A percentile compares a stretch with the other conserved stretches of the same genome.
Evolutionary conservation across 2,888 invertebrate species (phyloP).

Genomic region (Iselma pallidipennis): DNA sequence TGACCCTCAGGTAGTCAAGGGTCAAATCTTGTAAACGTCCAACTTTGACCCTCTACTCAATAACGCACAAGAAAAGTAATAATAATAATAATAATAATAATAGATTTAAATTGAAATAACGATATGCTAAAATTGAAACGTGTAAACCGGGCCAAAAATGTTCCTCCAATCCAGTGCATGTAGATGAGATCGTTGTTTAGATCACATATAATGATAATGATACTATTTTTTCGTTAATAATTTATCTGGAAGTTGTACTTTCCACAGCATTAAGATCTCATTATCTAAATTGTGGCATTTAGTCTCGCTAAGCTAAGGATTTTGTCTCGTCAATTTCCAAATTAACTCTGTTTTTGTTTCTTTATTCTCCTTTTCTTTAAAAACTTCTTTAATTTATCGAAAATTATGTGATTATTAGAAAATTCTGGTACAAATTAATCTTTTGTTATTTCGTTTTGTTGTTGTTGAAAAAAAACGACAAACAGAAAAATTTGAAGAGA

Average conservation of each 20-base stretch:
- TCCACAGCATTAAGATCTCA: constrained; percentile 38
- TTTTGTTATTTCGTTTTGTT: too few species aligned
- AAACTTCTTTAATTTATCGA: not conserved
- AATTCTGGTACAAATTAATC: too few species aligned
- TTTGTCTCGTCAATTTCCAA: constrained; percentile 42
- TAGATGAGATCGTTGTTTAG: too few species aligned
- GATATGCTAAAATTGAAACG: too few species aligned
- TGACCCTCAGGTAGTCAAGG: constrained; percentile 8
- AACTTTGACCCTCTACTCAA: not conserved
- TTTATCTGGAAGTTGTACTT: constrained; percentile 10
- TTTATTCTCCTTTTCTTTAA: not conserved
- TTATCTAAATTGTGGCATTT: constrained; percentile 46
- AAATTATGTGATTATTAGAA: constrained; percentile 9
- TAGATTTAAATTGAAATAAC: too few species aligned
- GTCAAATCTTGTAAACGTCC: not conserved
- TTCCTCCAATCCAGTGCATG: too few species aligned
- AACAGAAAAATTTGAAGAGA: not conserved
- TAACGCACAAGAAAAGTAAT: not conserved
- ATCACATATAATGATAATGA: not conserved
- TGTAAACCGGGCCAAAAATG: not conserved
- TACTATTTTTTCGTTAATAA: constrained; percentile 10
- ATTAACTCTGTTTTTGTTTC: constrained; percentile 24
- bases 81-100: too few species aligned
- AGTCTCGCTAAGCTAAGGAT: constrained; percentile 42
- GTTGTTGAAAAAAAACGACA: not conserved